phyloP scores from a whole-genome alignment of 2,113 vertebrate genomes.

The Dinomys branickii region DNA sequence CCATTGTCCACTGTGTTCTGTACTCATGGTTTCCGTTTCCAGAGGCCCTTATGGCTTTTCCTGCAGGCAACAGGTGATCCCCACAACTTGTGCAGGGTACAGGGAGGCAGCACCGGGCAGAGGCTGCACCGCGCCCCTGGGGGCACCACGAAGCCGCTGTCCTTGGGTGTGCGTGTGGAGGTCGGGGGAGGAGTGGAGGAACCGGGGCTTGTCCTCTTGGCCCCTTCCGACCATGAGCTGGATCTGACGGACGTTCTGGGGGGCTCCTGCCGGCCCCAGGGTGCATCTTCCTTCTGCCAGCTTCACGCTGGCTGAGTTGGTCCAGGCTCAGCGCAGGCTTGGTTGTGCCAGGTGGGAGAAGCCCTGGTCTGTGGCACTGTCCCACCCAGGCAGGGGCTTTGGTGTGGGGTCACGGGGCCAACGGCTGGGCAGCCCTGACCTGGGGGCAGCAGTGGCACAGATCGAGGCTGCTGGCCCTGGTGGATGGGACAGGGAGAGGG shows the following conservation, averaged over 20 bases:
- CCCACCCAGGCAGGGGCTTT: background rate
- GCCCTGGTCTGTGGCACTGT: background rate
- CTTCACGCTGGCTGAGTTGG: background rate
- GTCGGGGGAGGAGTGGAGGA: background rate
- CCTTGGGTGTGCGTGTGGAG: background rate
- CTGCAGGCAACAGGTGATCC: rapidly evolving
- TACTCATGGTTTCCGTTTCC: background rate
- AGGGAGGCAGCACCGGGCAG: rapidly evolving
- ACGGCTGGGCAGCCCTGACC: background rate
- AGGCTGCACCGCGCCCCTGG: too few species aligned
- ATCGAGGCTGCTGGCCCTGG: background rate
- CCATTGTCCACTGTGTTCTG: rapidly evolving
- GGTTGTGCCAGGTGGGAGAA: background rate
- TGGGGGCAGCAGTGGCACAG: background rate
- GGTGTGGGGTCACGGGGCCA: background rate
- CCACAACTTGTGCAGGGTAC: rapidly evolving
- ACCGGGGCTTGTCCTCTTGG: background rate
- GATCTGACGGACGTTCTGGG: rapidly evolving
- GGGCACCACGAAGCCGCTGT: rapidly evolving
- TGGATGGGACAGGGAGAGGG: background rate
- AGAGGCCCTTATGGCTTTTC: rapidly evolving
- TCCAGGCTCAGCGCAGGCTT: rapidly evolving
- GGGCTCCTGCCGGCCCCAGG: background rate
- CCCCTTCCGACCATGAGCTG: background rate
- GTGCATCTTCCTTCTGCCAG: rapidly evolving